Base-by-base conservation (phyloP, 23 tunicate genomes). In the Ascidia mentula region DNA sequence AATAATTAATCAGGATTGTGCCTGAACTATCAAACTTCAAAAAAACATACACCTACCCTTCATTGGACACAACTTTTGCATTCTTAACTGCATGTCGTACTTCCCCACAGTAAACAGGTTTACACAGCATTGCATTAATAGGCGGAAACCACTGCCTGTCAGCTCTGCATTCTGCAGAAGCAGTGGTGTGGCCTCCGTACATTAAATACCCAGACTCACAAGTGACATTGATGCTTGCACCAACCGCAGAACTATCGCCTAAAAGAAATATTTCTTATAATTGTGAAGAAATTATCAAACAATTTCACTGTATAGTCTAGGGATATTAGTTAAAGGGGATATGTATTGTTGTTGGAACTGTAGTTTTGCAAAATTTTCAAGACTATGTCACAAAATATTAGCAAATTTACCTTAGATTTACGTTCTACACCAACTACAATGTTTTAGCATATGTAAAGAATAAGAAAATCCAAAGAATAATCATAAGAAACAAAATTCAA, bases 81-180 rank as follows among this genome's bases (percentile, higher is more conserved):
- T 71, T 32, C 0, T 33, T 20, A 71, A 82, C 59, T n/a, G 28
- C 74, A 38, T 77, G 69, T 31, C 87, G 93, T 5, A 35, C 17
- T 17, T 73, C 74, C 22, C 83, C 76, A 69, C 93, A 88, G 40
- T 32, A 60, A 28, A 82, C 38, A n/a, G 87, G 93, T 40, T 28
- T 42, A 38, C 93, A 88, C 4, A 20, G 40, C 36, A 82, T 32
- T 28, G 82, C 80, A 26, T 38, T 32, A 7, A 40, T 53, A 13
- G 77, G 83, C 0, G 93, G 93, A 88, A 60, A 88, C 93, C 93
- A 88, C 61, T 40, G 17, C 26, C 79, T 72, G 40, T 77, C 81
- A 31, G 45, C 18, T 34, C 39, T 40, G 59, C 93, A 88, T 18
- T 69, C 70, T 6, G 80, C 75, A 0, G 31, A 37, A 42, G 60